Evolutionary conservation across 2,888 invertebrate genomes (phyloP).

Genomic region (Neria commutata): DNA sequence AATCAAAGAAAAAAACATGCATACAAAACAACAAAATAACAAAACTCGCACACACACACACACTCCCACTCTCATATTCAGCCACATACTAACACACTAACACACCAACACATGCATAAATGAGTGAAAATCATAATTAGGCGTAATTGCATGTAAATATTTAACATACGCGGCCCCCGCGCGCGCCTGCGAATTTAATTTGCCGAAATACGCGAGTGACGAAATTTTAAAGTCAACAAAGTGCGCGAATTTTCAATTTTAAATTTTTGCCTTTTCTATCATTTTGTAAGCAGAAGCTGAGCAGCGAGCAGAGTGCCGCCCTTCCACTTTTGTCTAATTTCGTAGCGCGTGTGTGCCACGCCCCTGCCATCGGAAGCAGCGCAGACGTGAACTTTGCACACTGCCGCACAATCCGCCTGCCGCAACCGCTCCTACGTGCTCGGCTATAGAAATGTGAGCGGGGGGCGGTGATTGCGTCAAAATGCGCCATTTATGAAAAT

Average conservation of each 20-base stretch:
- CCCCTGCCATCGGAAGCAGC: not conserved
- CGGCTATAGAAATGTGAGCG: not conserved
- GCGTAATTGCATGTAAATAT: slow-evolving; percentile 1
- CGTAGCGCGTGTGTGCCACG: not conserved
- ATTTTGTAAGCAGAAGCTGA: too few species aligned
- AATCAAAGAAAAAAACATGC: not conserved
- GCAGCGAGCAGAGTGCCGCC: too few species aligned
- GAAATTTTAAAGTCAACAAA: slow-evolving; percentile 3
- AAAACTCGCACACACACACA: not conserved
- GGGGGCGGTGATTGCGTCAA: slow-evolving; percentile 3
- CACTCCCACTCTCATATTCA: not conserved
- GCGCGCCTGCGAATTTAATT: too few species aligned
- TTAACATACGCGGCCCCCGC: too few species aligned
- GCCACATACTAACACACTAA: not conserved
- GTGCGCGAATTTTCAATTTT: not conserved
- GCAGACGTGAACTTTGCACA: not conserved
- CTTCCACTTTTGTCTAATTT: too few species aligned
- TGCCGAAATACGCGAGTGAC: not conserved
- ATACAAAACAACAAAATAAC: not conserved
- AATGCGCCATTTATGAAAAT: slow-evolving; percentile 32
- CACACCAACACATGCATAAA: not conserved
- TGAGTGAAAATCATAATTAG: not conserved
- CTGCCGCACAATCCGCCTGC: too few species aligned
- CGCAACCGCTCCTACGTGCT: not conserved
- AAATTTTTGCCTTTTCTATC: too few species aligned